These are phyloP conservation scores for Hirundichthys speculiger DNA, from an alignment of 2,113 vertebrate species.

Conservation along the genomic window DNA sequence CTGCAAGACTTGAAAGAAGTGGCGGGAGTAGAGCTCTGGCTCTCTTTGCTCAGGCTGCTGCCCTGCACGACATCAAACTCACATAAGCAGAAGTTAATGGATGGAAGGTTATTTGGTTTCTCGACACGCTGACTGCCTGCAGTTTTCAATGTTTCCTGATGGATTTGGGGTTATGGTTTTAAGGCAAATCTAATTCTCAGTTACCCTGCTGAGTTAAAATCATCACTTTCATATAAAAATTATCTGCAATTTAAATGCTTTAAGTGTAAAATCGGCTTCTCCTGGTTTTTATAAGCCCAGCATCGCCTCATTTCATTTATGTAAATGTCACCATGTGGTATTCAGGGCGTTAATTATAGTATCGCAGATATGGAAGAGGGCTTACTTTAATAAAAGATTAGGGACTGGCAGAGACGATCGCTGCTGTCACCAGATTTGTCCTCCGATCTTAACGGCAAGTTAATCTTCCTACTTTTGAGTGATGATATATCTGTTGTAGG, in stretches of 20 bases:
- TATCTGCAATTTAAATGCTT: background rate
- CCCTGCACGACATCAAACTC: too few relatives aligned
- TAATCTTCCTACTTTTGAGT: slow-evolving; percentile 14
- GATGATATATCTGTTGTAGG: slow-evolving; percentile 5
- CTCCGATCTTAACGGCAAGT: slow-evolving; percentile 13
- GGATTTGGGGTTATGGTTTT: background rate
- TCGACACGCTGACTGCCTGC: too few relatives aligned
- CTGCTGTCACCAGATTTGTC: slow-evolving; percentile 24
- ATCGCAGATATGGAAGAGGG: slow-evolving; percentile 3
- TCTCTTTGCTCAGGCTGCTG: too few relatives aligned
- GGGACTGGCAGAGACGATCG: slow-evolving; percentile 23
- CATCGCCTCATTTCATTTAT: background rate
- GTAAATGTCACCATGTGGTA: slow-evolving; percentile 48
- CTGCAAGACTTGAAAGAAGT: too few relatives aligned
- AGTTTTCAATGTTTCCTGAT: background rate
- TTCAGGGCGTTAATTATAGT: slow-evolving; percentile 16
- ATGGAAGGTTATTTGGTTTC: too few relatives aligned
- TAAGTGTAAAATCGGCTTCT: slow-evolving; percentile 1
- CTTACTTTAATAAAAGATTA: slow-evolving; percentile 26
- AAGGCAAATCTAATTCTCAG: background rate
- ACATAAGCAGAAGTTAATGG: too few relatives aligned
- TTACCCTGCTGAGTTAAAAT: background rate
- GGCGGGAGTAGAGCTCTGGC: too few relatives aligned
- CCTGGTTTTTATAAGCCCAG: slow-evolving; percentile 1
- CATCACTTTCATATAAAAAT: background rate